These are phyloP conservation scores for Halcyon senegalensis DNA, from an alignment of 2,113 vertebrate genomes.

Conservation along the genomic window DNA sequence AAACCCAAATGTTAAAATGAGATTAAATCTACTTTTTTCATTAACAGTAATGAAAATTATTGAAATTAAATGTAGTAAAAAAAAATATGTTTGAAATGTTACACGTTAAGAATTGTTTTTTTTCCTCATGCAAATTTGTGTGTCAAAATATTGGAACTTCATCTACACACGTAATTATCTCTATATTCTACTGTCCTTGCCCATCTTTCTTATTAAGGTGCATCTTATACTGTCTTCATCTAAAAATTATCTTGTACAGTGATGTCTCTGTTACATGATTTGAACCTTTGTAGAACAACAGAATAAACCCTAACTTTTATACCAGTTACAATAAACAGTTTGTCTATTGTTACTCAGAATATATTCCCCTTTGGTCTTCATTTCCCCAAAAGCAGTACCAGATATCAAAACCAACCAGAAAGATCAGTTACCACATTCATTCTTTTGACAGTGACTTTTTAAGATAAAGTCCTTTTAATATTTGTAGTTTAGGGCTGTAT, in stretches of 20 bases:
- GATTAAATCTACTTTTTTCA: not conserved
- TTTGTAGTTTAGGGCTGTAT: not conserved
- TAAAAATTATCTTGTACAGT: not conserved
- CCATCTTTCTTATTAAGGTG: not conserved
- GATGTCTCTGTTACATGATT: not conserved
- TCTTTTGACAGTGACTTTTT: not conserved
- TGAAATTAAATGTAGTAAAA: not conserved
- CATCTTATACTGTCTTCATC: not conserved
- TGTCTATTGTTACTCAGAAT: not conserved
- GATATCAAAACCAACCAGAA: not conserved
- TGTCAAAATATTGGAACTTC: not conserved
- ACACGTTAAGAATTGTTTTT: not conserved
- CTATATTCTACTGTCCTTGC: not conserved
- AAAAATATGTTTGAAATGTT: too few relatives aligned
- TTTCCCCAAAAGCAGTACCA: not conserved
- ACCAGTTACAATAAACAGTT: not conserved
- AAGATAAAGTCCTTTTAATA: not conserved
- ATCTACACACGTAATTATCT: rapidly evolving
- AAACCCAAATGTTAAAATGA: not conserved
- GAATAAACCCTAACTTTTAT: not conserved
- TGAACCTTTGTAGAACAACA: not conserved
- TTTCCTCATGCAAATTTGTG: not conserved
- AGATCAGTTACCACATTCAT: not conserved
- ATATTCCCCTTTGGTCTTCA: not conserved
- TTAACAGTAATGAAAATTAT: not conserved